phyloP scores from a whole-genome alignment of 2,888 invertebrate genomes.

The Melanostoma scalare region DNA sequence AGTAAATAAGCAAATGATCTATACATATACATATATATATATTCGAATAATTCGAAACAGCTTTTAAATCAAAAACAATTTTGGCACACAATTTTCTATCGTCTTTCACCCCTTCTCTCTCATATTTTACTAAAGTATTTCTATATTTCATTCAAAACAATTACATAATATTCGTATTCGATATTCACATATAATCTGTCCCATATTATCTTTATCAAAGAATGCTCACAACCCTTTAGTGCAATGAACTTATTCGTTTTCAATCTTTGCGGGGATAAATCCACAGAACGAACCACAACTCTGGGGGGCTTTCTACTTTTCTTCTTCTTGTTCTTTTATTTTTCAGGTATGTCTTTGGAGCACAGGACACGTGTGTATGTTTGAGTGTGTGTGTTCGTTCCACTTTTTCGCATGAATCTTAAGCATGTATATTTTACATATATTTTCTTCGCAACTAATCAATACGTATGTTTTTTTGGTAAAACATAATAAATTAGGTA shows the following conservation, averaged over 20 bases:
- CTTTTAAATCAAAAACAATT: slow-evolving; percentile 8
- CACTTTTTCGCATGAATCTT: slow-evolving; percentile 17
- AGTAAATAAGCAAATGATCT: background rate
- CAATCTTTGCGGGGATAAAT: too few relatives aligned
- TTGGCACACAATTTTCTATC: slow-evolving; percentile 53
- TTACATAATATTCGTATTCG: slow-evolving; percentile 63
- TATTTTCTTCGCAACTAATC: background rate
- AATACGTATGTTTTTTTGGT: background rate
- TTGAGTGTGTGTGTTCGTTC: background rate
- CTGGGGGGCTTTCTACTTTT: background rate
- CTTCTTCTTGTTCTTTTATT: background rate
- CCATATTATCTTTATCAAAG: slow-evolving; percentile 8
- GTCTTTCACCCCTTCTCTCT: slow-evolving; percentile 8
- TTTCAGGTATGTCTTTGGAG: background rate
- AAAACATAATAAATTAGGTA: background rate
- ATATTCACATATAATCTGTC: slow-evolving; percentile 40
- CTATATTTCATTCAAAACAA: slow-evolving; percentile 30
- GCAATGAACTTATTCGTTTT: background rate
- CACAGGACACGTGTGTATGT: too few relatives aligned
- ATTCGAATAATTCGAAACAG: too few relatives aligned
- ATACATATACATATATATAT: too few relatives aligned
- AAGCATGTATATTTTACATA: slow-evolving; percentile 14
- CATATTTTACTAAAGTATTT: slow-evolving; percentile 6
- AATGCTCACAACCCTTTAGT: slow-evolving; percentile 27
- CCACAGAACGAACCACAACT: too few relatives aligned